A percentile compares a stretch with the other conserved stretches of the same genome.
phyloP scores from a whole-genome alignment of 2,888 invertebrate genomes.

The Mythimna lalbum region DNA sequence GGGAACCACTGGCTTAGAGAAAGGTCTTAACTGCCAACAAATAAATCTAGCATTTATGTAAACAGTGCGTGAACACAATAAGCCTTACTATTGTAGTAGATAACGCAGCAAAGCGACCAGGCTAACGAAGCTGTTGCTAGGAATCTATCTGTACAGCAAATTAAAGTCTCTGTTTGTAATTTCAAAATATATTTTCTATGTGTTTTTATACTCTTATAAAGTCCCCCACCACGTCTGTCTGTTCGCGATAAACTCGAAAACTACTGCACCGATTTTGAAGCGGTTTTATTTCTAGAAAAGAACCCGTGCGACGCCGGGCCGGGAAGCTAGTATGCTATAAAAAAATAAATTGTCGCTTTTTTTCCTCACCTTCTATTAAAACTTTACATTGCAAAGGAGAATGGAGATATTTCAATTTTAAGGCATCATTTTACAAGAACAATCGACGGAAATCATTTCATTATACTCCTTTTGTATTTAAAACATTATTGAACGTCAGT shows the following conservation, averaged over 20 bases:
- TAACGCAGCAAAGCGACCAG: conserved; percentile 48
- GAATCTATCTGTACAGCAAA: too few relatives aligned
- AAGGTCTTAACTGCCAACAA: conserved; percentile 14
- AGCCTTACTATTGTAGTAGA: conserved; percentile 48
- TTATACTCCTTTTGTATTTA: conserved; percentile 34
- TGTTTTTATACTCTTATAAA: too few relatives aligned
- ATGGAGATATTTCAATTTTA: not conserved
- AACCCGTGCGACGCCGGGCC: too few relatives aligned
- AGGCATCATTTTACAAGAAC: conserved; percentile 6
- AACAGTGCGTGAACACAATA: conserved; percentile 52
- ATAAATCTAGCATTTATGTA: conserved; percentile 53
- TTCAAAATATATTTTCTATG: too few relatives aligned
- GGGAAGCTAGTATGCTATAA: too few relatives aligned
- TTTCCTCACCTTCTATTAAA: not conserved
- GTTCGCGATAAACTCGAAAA: too few relatives aligned
- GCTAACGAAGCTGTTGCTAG: conserved; percentile 58
- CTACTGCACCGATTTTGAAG: too few relatives aligned
- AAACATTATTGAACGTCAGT: conserved; percentile 14
- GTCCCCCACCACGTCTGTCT: too few relatives aligned
- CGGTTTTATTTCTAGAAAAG: too few relatives aligned
- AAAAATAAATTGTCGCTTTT: too few relatives aligned
- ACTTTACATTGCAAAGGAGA: not conserved
- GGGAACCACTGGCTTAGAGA: not conserved
- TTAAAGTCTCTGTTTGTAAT: too few relatives aligned
- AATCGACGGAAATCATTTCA: conserved; percentile 43